Conservation (phyloP, 2,888 invertebrate species). For the Philhelius pedissequus region DNA sequence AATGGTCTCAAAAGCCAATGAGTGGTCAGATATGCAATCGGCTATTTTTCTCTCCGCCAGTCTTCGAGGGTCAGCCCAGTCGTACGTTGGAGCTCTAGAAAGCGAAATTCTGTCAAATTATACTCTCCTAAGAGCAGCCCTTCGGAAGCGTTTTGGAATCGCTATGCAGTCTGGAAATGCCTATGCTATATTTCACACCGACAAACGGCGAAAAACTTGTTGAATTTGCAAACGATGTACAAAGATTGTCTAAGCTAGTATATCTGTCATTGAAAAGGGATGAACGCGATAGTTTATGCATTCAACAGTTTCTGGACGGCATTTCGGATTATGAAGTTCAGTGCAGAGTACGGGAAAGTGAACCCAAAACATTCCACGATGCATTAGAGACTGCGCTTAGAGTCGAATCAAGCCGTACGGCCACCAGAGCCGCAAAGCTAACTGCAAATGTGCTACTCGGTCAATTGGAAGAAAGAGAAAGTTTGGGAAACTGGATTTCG, state of each 20-base stretch:
- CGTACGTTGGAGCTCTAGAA: neutral
- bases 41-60: neutral
- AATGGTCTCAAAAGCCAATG: too few relatives aligned
- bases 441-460: neutral
- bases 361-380: neutral
- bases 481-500: too few relatives aligned
- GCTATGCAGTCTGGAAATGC: neutral
- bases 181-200: neutral
- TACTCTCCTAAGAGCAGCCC: neutral
- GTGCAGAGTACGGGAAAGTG: neutral
- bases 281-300: neutral
- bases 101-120: neutral
- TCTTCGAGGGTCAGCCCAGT: neutral
- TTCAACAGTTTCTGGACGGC: conserved; percentile 10
- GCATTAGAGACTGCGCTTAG: neutral
- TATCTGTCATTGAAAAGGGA: neutral
- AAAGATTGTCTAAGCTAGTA: neutral
- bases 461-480: neutral
- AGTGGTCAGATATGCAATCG: neutral
- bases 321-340: too few relatives aligned
- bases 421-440: neutral
- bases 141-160: neutral
- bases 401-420: neutral
- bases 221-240: neutral
- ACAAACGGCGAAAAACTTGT: neutral